A percentile compares a stretch with the other conserved stretches of the same genome.
Evolutionary conservation across 2,113 vertebrate species (phyloP).

Genomic region (Egretta garzetta): DNA sequence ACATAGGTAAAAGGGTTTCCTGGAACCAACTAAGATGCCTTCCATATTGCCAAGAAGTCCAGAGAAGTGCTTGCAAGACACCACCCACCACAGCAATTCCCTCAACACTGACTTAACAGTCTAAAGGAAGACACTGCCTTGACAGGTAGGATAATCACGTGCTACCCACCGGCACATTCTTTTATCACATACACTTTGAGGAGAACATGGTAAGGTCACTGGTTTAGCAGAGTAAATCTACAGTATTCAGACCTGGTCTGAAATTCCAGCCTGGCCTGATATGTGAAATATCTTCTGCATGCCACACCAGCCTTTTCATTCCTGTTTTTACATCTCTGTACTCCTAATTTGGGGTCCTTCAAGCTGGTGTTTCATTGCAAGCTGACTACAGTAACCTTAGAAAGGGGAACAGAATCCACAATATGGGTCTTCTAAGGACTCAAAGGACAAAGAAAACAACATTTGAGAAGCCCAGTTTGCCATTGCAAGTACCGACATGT

Average conservation of each 20-base stretch:
- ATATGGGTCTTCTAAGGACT: background rate
- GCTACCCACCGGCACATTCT: slow-evolving; percentile 48
- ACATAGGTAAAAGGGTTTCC: background rate
- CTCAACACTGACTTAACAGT: background rate
- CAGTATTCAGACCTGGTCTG: background rate
- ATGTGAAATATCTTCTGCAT: background rate
- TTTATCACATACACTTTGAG: slow-evolving; percentile 48
- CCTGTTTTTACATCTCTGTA: background rate
- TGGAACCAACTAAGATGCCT: background rate
- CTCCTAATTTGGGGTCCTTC: background rate
- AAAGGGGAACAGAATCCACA: background rate
- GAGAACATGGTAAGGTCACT: slow-evolving; percentile 44
- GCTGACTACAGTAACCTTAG: background rate
- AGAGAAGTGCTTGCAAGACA: slow-evolving; percentile 19
- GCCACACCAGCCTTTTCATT: background rate
- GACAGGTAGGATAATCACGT: slow-evolving; percentile 58
- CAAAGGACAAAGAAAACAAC: background rate
- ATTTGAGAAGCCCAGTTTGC: background rate
- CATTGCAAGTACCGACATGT: background rate
- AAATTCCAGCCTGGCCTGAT: background rate
- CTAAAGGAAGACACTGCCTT: slow-evolving; percentile 51
- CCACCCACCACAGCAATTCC: background rate
- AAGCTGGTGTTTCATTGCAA: background rate
- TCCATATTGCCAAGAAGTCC: background rate
- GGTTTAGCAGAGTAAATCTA: slow-evolving; percentile 29